Base-by-base conservation (phyloP, 1,140 invertebrate genomes). In the Lepeophtheirus salmonis region DNA sequence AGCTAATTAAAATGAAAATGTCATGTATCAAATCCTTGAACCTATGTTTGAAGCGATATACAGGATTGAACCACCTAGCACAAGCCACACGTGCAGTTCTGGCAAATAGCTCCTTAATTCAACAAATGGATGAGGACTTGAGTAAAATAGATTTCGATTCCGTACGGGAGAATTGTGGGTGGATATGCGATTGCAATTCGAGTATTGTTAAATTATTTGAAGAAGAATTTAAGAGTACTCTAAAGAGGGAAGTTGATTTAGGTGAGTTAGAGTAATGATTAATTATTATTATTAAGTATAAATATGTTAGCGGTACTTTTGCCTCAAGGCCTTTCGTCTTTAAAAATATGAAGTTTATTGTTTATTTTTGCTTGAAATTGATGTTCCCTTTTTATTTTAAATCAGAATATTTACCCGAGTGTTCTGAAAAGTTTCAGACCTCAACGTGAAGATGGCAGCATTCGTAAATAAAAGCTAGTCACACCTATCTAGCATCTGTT, bases 91-190 rank as follows among this genome's bases (percentile, higher is more conserved):
- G 92, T 30, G 91, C 90, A 54, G 92, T 97, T 26, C 79, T 98
- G 57, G 88, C 91, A 72, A 97, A 97, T 74, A 81, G 85, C 65
- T 81, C 83, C 67, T 92, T 97, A 78, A 95, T 97, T 65, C 80
- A 81, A 67, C 89, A 97, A 78, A 98, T 99, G 94, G 73, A 97
- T 55, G 80, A 86, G 41, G 95, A 99, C 76, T 76, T 98, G 52
- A 96, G 92, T 75, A 81, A 90, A 66, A 91, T 97, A 2, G 91
- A 97, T 74, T 96, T 97, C 74, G 85, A 88, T 67, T 94, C 95
- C 76, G 89, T 97, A 3, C 89, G 94, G 72, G 82, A 80, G 65
- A 78, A 80, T 79, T 92, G 92, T 1, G 89, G 89, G 0, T 97
- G 92, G 92, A 91, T 97, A 1, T 97, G 92, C 71, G 85, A 91